Evolutionary conservation across 2,797 vertebrate species (phyloP).

Genomic region (Gymnoscopelus braueri): DNA sequence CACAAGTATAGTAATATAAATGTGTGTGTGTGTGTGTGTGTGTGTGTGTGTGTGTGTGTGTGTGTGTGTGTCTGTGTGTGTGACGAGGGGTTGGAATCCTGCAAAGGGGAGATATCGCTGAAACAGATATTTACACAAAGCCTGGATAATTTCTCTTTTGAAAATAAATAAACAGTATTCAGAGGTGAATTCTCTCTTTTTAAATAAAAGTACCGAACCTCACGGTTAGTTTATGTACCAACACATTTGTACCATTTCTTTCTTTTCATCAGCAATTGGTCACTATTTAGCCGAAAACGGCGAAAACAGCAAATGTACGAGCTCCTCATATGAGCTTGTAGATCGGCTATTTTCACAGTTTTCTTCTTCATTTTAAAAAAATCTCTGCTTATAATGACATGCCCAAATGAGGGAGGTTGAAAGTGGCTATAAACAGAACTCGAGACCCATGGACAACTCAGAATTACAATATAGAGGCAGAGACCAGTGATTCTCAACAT

Average conservation of each 20-base stretch:
- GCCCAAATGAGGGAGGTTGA: no score
- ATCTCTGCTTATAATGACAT: no score
- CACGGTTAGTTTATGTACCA: constrained; percentile 71
- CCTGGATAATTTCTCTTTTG: constrained; percentile 26
- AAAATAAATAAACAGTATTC: constrained; percentile 56
- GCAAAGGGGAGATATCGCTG: constrained; percentile 27
- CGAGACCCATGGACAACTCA: constrained; percentile 35
- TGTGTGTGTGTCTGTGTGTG: not conserved
- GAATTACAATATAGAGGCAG: constrained; percentile 33
- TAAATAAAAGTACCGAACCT: constrained; percentile 74
- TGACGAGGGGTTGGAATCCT: not conserved
- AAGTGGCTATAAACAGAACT: constrained; percentile 5
- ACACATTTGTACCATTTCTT: constrained; percentile 76
- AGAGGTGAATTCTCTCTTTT: constrained; percentile 48
- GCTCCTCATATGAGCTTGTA: no score
- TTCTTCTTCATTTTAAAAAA: no score
- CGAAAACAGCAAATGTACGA: no score
- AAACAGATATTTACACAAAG: constrained; percentile 63
- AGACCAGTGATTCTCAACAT: no score
- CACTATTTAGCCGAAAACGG: no score
- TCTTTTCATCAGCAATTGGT: not conserved
- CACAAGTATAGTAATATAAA: no score
- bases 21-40: no score
- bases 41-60: not conserved
- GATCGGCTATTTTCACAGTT: no score